These are phyloP conservation scores for Calameuta idolon DNA, from an alignment of 2,888 invertebrate genomes.

Conservation along the genomic window DNA sequence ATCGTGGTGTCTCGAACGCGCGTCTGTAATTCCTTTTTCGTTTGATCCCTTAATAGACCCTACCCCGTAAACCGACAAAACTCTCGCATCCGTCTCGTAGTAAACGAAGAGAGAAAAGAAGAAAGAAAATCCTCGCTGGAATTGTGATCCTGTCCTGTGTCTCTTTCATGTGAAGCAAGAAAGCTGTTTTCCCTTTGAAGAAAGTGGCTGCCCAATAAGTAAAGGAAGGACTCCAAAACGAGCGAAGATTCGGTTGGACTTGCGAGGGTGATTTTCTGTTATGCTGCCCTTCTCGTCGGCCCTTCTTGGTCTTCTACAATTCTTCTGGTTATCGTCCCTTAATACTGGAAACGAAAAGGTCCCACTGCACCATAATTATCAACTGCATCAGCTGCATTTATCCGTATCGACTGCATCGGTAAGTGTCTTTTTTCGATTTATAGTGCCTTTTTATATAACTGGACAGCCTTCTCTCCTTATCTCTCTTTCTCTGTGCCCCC, in stretches of 20 bases:
- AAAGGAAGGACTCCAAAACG: not conserved
- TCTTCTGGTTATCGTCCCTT: not conserved
- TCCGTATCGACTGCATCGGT: not conserved
- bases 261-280: not conserved
- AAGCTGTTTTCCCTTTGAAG: not conserved
- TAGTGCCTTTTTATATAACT: not conserved
- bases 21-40: conserved; percentile 1
- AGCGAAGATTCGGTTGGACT: not conserved
- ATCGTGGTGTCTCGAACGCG: conserved; percentile 14
- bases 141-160: not conserved
- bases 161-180: not conserved
- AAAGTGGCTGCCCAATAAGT: not conserved
- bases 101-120: not conserved
- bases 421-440: not conserved
- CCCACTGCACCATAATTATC: not conserved
- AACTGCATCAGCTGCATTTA: not conserved
- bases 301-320: not conserved
- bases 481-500: not conserved
- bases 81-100: not conserved
- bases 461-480: not conserved
- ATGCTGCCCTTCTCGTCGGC: not conserved
- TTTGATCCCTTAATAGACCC: conserved; percentile 1
- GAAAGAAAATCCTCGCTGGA: not conserved
- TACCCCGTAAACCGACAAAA: not conserved
- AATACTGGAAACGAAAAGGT: not conserved